Evolutionary conservation across 2,888 invertebrate species (phyloP), one percentile per base, ranked within the genome.

Genomic region (Lumbricus terrestris): DNA sequence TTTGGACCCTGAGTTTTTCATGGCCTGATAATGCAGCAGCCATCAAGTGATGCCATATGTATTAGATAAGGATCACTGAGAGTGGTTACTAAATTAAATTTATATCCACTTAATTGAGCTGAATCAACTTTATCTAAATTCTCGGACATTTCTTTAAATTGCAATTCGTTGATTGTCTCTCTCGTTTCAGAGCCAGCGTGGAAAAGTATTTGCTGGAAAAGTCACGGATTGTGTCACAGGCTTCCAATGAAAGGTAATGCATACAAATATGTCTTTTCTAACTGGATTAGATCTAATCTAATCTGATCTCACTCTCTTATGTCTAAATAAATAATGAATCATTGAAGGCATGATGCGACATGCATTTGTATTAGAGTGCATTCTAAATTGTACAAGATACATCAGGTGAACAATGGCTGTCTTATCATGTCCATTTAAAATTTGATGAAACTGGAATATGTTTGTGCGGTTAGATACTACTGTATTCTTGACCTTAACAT

Each of bases 121-220:
- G 4, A 3, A 69, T 69, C 69, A 69, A 54, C 69, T 69, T 8
- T 69, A 69, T 69, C 69, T 69, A n/a, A 3, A 69, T 8, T 69
- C 69, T n/a, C 69, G 0, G 69, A n/a, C 69, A n/a, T 69, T n/a
- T 69, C 85, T 16, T 85, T n/a, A n/a, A 18, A 35, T 83, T 83
- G 35, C 83, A 4, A 35, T 85, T 85, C 23, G 35, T 37, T 85
- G 23, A 82, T 82, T n/a, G 33, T 89, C 33, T 42, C 18, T 42
- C 37, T 38, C 11, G 16, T 90, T 95, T 90, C 95, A 96, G 96
- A 93, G 98, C 98, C 88, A 97, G 98, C 92, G 98, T 98, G 91
- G 98, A 98, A 95, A 98, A 98, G 95, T 99, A 98, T 95, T 96
- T 99, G 82, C 95, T 99, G 94, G 98, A 99, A 95, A 98, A 98